phyloP scores from a whole-genome alignment of 1,140 invertebrate species.

The Linepithema humile region DNA sequence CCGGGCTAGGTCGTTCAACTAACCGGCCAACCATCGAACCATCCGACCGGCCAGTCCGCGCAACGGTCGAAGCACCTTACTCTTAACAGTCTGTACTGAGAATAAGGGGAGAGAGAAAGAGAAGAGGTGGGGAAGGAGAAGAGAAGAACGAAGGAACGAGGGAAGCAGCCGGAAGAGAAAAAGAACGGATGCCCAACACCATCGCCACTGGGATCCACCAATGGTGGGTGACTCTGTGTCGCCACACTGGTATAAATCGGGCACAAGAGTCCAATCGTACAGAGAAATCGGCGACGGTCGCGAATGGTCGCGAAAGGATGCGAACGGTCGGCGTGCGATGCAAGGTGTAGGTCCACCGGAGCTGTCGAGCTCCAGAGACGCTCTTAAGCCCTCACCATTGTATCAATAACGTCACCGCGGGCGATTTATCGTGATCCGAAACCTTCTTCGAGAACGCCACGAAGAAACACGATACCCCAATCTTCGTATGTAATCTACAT shows the following conservation, averaged over 20 bases:
- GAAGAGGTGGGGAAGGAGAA: background rate
- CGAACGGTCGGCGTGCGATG: background rate
- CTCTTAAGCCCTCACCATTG: constrained; percentile 50
- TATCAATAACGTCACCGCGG: constrained; percentile 53
- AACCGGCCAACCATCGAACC: constrained; percentile 70
- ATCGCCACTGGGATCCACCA: constrained; percentile 45
- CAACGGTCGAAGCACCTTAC: constrained; percentile 69
- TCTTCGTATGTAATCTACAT: background rate
- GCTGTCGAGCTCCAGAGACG: background rate
- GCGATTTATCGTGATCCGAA: constrained; percentile 48
- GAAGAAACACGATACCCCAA: background rate
- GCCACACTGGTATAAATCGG: constrained; percentile 56
- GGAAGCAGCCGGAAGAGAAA: constrained; percentile 15
- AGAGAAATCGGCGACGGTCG: constrained; percentile 62
- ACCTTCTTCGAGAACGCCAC: constrained; percentile 10
- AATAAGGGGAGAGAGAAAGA: constrained; percentile 14
- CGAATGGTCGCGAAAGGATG: constrained; percentile 54
- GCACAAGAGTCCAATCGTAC: constrained; percentile 60
- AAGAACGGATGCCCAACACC: constrained; percentile 40
- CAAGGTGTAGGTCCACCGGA: constrained; percentile 35
- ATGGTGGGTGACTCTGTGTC: constrained; percentile 54
- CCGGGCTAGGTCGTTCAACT: constrained; percentile 77
- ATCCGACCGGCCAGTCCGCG: constrained; percentile 65
- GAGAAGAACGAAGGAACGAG: background rate
- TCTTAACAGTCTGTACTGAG: constrained; percentile 69